Percentiles rank a stretch among this genome's conserved stretches.
Conservation (phyloP, 2,888 invertebrate species). For the Aphrophora alni region DNA sequence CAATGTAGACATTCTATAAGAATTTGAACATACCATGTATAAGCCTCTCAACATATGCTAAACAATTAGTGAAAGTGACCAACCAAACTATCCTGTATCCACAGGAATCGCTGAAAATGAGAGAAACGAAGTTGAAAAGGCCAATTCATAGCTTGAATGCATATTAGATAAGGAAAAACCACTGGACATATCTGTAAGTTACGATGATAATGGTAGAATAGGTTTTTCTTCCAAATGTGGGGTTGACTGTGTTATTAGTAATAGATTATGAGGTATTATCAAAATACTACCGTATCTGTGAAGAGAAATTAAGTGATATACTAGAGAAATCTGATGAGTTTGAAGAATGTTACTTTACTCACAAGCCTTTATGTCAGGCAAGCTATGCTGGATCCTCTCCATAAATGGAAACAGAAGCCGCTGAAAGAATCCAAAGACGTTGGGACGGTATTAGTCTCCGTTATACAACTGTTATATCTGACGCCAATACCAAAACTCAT, state of each 20-base stretch:
- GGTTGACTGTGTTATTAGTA: conserved; percentile 12
- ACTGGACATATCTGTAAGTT: neutral
- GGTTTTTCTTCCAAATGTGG: conserved; percentile 7
- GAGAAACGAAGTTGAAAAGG: conserved; percentile 16
- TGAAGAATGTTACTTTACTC: conserved; percentile 25
- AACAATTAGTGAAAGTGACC: conserved; percentile 23
- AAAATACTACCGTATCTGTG: conserved; percentile 32
- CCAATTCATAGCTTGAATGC: conserved; percentile 13
- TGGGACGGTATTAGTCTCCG: neutral
- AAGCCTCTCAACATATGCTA: conserved; percentile 27
- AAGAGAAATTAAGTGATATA: neutral
- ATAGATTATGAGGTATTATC: conserved; percentile 16
- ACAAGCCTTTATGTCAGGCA: conserved; percentile 11
- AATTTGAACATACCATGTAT: conserved; percentile 18
- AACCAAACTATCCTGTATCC: conserved; percentile 10
- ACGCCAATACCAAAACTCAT: neutral
- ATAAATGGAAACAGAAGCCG: conserved; percentile 20
- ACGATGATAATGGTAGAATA: conserved; percentile 12
- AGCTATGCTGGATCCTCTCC: conserved; percentile 16
- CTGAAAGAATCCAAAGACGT: neutral
- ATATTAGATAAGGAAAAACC: conserved; percentile 9
- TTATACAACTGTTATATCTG: neutral
- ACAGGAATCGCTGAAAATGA: conserved; percentile 21
- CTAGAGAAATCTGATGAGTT: conserved; percentile 27
- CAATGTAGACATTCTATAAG: conserved; percentile 38